Evolutionary conservation across 2,888 invertebrate genomes (phyloP).

Genomic region (Aethes cnicana): DNA sequence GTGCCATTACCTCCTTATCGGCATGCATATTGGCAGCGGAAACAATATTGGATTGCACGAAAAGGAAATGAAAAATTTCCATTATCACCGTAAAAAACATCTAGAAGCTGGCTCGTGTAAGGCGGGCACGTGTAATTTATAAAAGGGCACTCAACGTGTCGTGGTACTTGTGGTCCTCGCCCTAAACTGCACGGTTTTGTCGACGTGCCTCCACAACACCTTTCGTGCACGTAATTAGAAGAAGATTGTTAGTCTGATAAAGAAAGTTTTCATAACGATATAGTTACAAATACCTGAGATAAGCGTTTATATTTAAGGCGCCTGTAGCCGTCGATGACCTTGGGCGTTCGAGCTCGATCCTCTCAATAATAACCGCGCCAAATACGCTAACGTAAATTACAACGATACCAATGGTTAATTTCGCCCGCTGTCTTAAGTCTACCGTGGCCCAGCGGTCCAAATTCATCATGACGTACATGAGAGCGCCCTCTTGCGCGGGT

Average conservation of each 20-base stretch:
- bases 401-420: too few relatives aligned
- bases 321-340: too few relatives aligned
- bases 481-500: too few relatives aligned
- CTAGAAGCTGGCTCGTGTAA: slow-evolving; percentile 43
- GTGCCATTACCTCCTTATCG: slow-evolving; percentile 60
- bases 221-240: slow-evolving; percentile 15
- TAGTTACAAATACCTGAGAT: slow-evolving; percentile 12
- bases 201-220: slow-evolving; percentile 4
- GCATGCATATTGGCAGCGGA: slow-evolving; percentile 44
- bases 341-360: too few relatives aligned
- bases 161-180: too few relatives aligned
- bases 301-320: slow-evolving; percentile 7
- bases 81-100: slow-evolving; percentile 60
- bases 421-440: too few relatives aligned
- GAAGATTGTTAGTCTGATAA: slow-evolving; percentile 10
- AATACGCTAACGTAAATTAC: too few relatives aligned
- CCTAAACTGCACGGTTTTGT: slow-evolving; percentile 3
- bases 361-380: too few relatives aligned
- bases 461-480: too few relatives aligned
- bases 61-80: slow-evolving; percentile 66
- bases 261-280: slow-evolving; percentile 14
- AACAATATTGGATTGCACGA: slow-evolving; percentile 62
- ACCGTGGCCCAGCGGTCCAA: too few relatives aligned
- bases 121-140: slow-evolving; percentile 59
- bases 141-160: slow-evolving; percentile 31